These are phyloP conservation scores for Aleiodes sp. DNA, from an alignment of 1,140 invertebrate genomes.

Conservation along the genomic window DNA sequence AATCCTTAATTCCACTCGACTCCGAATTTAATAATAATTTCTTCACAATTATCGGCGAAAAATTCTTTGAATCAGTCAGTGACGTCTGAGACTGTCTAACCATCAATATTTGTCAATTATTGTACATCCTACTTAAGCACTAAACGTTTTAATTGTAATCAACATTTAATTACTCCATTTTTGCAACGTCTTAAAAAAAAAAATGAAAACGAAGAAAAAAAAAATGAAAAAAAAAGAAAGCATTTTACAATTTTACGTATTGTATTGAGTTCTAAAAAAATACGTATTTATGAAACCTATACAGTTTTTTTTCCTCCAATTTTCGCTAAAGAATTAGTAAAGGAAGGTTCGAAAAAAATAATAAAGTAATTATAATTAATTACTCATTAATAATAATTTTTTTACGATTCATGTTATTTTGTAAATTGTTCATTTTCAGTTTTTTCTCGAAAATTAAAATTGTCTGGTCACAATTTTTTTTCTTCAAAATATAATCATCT, in stretches of 20 bases:
- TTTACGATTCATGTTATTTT: background rate
- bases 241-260: background rate
- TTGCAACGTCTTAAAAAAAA: background rate
- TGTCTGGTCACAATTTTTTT: too few relatives aligned
- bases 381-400: background rate
- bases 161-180: background rate
- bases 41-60: too few relatives aligned
- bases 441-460: too few relatives aligned
- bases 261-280: background rate
- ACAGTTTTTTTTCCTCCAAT: background rate
- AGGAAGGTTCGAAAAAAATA: background rate
- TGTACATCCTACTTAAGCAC: constrained; percentile 36
- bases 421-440: background rate
- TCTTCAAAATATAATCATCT: too few relatives aligned
- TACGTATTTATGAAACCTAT: background rate
- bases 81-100: background rate
- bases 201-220: constrained; percentile 5
- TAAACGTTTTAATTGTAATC: background rate
- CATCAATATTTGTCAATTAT: constrained; percentile 42
- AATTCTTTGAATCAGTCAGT: background rate
- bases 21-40: too few relatives aligned
- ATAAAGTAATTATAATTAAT: background rate
- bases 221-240: background rate
- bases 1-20: constrained; percentile 34
- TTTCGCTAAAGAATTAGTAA: background rate